Conservation (phyloP, 2,888 invertebrate species). For the Gymnoscelis rufifasciata region DNA sequence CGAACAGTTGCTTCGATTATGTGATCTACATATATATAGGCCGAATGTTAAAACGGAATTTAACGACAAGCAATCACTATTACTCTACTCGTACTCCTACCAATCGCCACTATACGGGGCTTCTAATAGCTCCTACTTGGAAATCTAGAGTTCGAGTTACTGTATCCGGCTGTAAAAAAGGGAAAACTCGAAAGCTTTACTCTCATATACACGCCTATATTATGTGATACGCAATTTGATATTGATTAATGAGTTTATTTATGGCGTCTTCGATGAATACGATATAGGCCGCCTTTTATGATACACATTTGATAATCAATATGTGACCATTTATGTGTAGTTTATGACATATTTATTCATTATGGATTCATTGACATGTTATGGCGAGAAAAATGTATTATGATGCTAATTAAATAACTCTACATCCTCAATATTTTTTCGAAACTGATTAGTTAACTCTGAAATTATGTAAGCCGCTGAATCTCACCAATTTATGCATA, state of each 20-base stretch:
- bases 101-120: slow-evolving; percentile 34
- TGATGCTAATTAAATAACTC: slow-evolving; percentile 14
- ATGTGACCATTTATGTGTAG: slow-evolving; percentile 14
- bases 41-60: slow-evolving; percentile 36
- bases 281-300: slow-evolving; percentile 37
- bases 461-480: no score
- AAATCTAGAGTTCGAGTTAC: slow-evolving; percentile 37
- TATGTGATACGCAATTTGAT: slow-evolving; percentile 9
- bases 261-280: slow-evolving; percentile 26
- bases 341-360: slow-evolving; percentile 19
- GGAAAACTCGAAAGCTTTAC: slow-evolving; percentile 44
- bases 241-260: slow-evolving; percentile 23
- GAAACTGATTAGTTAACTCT: background rate
- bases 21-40: slow-evolving; percentile 12
- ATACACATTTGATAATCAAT: slow-evolving; percentile 10
- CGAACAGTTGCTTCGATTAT: slow-evolving; percentile 14
- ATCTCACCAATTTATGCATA: no score
- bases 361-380: slow-evolving; percentile 11
- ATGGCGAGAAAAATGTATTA: slow-evolving; percentile 14
- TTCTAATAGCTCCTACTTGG: slow-evolving; percentile 36
- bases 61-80: slow-evolving; percentile 44
- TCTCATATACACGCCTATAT: slow-evolving; percentile 29
- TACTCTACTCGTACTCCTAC: slow-evolving; percentile 28
- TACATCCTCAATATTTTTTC: slow-evolving; percentile 2
- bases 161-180: slow-evolving; percentile 47